Evolutionary conservation across 2,888 invertebrate genomes (phyloP).

Genomic region (Synergus laeviventris): DNA sequence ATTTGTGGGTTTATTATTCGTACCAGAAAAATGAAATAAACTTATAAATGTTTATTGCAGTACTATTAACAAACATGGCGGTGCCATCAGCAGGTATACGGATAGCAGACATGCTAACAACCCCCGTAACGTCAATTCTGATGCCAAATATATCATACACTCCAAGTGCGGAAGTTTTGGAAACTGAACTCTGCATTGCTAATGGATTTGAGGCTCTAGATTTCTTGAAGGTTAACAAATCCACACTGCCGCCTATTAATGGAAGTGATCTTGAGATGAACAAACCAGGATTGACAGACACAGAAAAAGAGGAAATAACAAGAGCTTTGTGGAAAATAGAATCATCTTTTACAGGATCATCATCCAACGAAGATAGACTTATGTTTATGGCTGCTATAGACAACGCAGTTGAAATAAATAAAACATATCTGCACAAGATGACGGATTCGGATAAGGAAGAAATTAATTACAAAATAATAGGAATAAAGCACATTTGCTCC

Average conservation of each 20-base stretch:
- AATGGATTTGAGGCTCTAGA: slow-evolving; percentile 17
- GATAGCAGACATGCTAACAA: slow-evolving; percentile 31
- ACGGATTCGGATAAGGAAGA: slow-evolving; percentile 4
- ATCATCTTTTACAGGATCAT: slow-evolving; percentile 22
- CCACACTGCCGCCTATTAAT: not conserved
- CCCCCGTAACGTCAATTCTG: slow-evolving; percentile 30
- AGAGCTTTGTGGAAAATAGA: slow-evolving; percentile 24
- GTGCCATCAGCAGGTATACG: slow-evolving; percentile 23
- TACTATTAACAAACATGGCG: slow-evolving; percentile 2
- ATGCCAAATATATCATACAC: slow-evolving; percentile 34
- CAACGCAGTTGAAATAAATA: slow-evolving; percentile 6
- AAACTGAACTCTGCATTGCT: slow-evolving; percentile 33
- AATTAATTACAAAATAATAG: slow-evolving; percentile 11
- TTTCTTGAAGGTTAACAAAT: not conserved
- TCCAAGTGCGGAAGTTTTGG: slow-evolving; percentile 28
- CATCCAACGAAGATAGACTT: slow-evolving; percentile 18
- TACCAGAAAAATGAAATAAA: not conserved
- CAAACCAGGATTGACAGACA: not conserved
- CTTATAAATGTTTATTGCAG: not conserved
- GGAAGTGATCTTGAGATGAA: not conserved
- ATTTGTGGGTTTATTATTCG: not conserved
- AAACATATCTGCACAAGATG: not conserved
- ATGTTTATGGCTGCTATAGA: slow-evolving; percentile 23
- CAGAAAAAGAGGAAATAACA: slow-evolving; percentile 17
- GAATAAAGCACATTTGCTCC: slow-evolving; percentile 12